phyloP scores from a whole-genome alignment of 2,113 vertebrate species.

The Mesoclemmys tuberculata region DNA sequence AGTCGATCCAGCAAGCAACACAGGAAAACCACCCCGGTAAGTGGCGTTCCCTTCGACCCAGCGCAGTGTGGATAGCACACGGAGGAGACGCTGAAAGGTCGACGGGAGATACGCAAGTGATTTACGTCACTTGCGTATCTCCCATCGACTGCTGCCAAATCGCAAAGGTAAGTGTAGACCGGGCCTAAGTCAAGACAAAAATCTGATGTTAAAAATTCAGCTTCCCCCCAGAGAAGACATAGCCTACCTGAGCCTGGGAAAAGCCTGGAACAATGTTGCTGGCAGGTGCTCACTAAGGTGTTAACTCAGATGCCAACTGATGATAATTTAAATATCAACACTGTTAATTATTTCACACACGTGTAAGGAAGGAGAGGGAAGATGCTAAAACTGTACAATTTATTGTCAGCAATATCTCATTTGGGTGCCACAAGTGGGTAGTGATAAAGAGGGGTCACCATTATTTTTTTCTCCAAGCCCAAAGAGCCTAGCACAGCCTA shows the following conservation, averaged over 20 bases:
- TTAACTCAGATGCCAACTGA: not conserved
- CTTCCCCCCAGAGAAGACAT: not conserved
- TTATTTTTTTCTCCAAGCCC: not conserved
- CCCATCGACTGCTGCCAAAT: too few relatives aligned
- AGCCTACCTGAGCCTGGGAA: not conserved
- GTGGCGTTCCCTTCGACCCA: too few relatives aligned
- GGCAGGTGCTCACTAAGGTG: not conserved
- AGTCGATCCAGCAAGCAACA: too few relatives aligned
- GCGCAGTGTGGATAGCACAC: too few relatives aligned
- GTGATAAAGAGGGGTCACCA: not conserved
- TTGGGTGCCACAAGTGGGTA: not conserved
- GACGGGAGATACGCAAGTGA: too few relatives aligned
- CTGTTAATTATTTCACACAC: not conserved
- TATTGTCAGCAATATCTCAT: not conserved
- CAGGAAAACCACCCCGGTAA: too few relatives aligned
- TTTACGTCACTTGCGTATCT: too few relatives aligned
- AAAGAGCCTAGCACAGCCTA: not conserved
- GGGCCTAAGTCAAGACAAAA: not conserved
- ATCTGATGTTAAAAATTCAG: not conserved
- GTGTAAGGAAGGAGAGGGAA: not conserved
- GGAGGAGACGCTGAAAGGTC: too few relatives aligned
- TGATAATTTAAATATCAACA: not conserved
- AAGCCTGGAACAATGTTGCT: not conserved
- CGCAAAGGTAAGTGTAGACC: too few relatives aligned
- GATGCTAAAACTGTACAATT: not conserved